Percentiles rank a stretch among this genome's conserved stretches.
Conservation (phyloP, 2,888 invertebrate species). For the Chalcosyrphus nemorum region DNA sequence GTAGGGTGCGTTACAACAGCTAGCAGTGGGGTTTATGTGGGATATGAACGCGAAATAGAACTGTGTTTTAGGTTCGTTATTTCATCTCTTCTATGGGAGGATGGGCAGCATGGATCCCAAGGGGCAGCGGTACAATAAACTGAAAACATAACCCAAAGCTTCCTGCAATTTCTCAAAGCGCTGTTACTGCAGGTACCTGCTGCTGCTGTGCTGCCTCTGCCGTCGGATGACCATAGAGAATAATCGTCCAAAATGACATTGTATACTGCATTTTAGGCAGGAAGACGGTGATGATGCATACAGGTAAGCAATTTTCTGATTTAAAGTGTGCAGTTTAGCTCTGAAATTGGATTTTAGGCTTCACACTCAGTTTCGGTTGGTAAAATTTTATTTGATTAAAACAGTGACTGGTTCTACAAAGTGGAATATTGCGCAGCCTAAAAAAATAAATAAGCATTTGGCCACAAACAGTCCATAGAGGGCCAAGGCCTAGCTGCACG, state of each 20-base stretch:
- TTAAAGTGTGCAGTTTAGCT: conserved; percentile 19
- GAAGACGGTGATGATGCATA: not conserved
- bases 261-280: not conserved
- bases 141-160: conserved; percentile 57
- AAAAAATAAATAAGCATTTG: no score
- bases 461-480: no score
- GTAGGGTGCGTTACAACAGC: conserved; percentile 30
- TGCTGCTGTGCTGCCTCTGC: not conserved
- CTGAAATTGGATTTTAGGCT: conserved; percentile 27
- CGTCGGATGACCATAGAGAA: conserved; percentile 22
- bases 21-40: conserved; percentile 1
- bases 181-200: conserved; percentile 32
- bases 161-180: conserved; percentile 57
- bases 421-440: no score
- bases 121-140: conserved; percentile 42
- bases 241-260: conserved; percentile 37
- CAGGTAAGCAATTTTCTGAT: conserved; percentile 3
- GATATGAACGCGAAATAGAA: conserved; percentile 31
- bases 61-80: conserved; percentile 48
- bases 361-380: not conserved
- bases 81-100: conserved; percentile 21
- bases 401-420: not conserved
- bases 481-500: no score
- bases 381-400: not conserved
- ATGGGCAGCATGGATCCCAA: conserved; percentile 16